phyloP scores from a whole-genome alignment of 2,797 vertebrate species.

The Hylomyscus alleni region DNA sequence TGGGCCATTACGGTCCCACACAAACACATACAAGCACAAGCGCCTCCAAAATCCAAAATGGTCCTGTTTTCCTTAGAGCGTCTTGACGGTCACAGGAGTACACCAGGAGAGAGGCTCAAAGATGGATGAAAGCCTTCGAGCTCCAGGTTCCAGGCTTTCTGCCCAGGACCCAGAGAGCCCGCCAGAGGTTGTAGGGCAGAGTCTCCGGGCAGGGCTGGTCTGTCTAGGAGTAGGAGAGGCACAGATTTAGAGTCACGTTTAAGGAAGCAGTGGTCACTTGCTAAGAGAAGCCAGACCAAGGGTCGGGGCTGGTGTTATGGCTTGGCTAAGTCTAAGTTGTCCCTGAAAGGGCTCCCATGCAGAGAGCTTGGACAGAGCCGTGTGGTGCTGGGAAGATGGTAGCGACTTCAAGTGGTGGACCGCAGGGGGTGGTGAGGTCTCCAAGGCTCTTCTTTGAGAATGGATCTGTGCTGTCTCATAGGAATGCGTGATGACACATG shows the following conservation, averaged over 20 bases:
- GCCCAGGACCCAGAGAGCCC: not conserved
- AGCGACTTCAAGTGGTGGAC: not conserved
- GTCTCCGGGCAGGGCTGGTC: not conserved
- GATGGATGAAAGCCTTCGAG: not conserved
- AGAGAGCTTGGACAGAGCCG: not conserved
- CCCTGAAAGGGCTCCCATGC: not conserved
- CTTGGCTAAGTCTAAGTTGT: not conserved
- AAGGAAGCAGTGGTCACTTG: not conserved
- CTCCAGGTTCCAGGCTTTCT: not conserved
- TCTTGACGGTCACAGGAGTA: not conserved
- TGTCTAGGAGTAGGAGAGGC: not conserved
- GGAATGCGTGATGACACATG: not conserved
- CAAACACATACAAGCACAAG: not conserved
- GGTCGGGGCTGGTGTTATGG: not conserved
- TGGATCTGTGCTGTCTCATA: not conserved
- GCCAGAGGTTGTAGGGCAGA: not conserved
- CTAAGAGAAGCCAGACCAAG: not conserved
- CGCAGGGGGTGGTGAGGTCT: too few species aligned
- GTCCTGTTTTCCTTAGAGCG: not conserved
- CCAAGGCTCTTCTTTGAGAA: not conserved
- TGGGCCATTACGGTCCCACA: not conserved
- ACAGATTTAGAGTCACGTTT: not conserved
- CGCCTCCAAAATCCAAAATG: not conserved
- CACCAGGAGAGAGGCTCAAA: not conserved
- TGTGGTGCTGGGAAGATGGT: too few species aligned